phyloP scores from a whole-genome alignment of 2,797 vertebrate genomes.

The Leuciscus waleckii region DNA sequence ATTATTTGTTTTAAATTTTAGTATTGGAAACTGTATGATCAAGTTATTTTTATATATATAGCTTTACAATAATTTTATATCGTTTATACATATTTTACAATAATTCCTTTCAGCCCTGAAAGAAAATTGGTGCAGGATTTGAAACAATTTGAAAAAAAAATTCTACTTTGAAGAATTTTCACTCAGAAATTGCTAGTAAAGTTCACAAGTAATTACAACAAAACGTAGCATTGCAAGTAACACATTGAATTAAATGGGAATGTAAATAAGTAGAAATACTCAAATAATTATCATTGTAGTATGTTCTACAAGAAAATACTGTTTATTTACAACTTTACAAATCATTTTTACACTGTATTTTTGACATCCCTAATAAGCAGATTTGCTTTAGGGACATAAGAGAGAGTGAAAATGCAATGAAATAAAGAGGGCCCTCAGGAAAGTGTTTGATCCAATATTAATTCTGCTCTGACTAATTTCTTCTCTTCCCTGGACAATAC shows the following conservation, averaged over 20 bases:
- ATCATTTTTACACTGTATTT: too few species aligned
- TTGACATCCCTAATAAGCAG: not conserved
- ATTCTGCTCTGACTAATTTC: not conserved
- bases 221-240: not conserved
- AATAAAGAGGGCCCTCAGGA: not conserved
- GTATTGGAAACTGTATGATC: not conserved
- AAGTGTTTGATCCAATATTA: constrained; percentile 18
- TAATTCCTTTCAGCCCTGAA: too few species aligned
- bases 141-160: not conserved
- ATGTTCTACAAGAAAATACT: not conserved
- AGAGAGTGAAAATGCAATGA: not conserved
- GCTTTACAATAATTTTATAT: not conserved
- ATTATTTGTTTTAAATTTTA: not conserved
- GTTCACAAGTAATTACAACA: not conserved
- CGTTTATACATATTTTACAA: not conserved
- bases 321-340: not conserved
- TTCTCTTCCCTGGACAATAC: not conserved
- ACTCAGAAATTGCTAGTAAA: not conserved
- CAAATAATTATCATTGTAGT: not conserved
- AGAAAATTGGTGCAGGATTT: too few species aligned
- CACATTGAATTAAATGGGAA: not conserved
- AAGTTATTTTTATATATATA: not conserved
- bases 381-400: not conserved
- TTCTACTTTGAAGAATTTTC: not conserved
- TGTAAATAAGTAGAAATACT: not conserved